Conservation (phyloP, 2,113 vertebrate species). For the Aleadryas rufinucha region DNA sequence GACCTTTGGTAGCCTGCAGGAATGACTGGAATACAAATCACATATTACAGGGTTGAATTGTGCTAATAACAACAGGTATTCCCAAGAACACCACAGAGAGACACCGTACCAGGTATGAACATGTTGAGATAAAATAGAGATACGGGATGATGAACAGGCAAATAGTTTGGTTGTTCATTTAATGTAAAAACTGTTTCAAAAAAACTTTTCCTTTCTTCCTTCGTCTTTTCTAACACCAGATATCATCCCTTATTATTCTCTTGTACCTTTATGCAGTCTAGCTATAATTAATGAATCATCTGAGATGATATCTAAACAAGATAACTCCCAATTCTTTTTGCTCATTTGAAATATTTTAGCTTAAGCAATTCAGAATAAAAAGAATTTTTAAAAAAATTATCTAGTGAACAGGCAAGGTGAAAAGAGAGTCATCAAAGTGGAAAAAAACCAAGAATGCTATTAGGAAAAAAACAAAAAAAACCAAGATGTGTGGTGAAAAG, state of each 20-base stretch:
- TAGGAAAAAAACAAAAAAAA: neutral
- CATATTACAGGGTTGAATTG: neutral
- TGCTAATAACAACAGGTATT: neutral
- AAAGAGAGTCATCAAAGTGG: neutral
- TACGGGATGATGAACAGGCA: fast-evolving
- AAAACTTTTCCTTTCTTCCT: neutral
- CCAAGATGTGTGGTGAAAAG: neutral
- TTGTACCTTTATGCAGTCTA: neutral
- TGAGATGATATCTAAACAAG: neutral
- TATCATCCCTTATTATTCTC: neutral
- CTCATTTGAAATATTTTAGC: neutral
- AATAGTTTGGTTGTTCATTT: neutral
- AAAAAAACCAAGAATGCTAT: neutral
- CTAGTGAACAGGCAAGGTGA: neutral
- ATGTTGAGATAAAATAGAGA: neutral
- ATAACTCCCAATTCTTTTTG: neutral
- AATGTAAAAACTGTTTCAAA: neutral
- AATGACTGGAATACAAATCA: neutral
- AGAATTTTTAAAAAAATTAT: neutral
- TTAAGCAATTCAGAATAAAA: neutral
- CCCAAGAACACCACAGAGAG: neutral
- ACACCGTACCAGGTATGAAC: fast-evolving
- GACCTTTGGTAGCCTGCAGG: neutral
- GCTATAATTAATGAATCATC: neutral
- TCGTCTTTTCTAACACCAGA: neutral